phyloP scores from a whole-genome alignment of 2,113 vertebrate species.

The Scytalopus superciliaris region DNA sequence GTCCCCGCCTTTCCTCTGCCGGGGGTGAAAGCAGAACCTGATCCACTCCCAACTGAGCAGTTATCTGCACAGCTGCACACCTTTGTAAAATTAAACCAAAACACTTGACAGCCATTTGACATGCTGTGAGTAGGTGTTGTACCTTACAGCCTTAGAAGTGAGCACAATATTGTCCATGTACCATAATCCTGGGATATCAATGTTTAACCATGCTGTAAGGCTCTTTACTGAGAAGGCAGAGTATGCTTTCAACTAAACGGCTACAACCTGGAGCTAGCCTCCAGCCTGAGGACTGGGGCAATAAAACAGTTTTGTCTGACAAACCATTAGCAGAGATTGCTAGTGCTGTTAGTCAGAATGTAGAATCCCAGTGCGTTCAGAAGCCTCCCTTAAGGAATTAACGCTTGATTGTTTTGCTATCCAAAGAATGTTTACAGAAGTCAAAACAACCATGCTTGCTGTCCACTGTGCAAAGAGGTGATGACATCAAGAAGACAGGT shows the following conservation, averaged over 20 bases:
- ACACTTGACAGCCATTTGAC: background rate
- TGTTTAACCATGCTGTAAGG: conserved; percentile 37
- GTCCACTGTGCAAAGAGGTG: conserved; percentile 61
- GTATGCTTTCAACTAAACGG: background rate
- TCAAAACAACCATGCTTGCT: conserved; percentile 49
- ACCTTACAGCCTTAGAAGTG: background rate
- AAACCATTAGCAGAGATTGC: conserved; percentile 40
- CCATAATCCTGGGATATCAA: conserved; percentile 16
- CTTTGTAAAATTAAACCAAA: background rate
- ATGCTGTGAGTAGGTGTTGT: background rate
- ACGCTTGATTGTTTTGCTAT: conserved; percentile 71
- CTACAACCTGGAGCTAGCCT: background rate
- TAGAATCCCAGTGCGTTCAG: conserved; percentile 28
- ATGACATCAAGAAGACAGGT: conserved; percentile 67
- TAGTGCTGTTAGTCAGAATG: conserved; percentile 5
- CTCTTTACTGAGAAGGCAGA: conserved; percentile 3
- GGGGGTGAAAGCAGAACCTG: background rate
- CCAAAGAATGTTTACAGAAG: conserved; percentile 72
- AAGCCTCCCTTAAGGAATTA: conserved; percentile 64
- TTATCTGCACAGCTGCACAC: background rate
- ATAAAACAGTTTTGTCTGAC: conserved; percentile 62
- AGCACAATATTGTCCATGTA: background rate
- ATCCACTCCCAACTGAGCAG: background rate
- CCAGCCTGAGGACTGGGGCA: conserved; percentile 8
- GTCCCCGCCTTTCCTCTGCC: background rate